These are phyloP conservation scores for Leuciscus waleckii DNA, from an alignment of 2,797 vertebrate genomes.

Conservation along the genomic window DNA sequence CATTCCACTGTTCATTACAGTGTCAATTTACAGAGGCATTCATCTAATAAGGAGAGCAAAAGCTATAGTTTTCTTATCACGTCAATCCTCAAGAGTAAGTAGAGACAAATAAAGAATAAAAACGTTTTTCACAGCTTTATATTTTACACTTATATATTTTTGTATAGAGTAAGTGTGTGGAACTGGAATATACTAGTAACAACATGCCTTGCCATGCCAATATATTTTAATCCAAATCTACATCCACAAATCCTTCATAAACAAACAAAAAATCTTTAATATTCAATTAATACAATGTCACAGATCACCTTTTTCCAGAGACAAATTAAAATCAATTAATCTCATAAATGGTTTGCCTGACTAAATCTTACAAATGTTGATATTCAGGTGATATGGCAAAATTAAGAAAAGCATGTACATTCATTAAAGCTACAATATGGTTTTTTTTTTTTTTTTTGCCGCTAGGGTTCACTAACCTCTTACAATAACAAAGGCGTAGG, in stretches of 20 bases:
- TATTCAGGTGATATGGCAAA: neutral
- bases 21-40: conserved; percentile 31
- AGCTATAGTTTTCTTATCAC: neutral
- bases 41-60: neutral
- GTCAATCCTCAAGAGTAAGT: neutral
- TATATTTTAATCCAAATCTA: neutral
- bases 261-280: neutral
- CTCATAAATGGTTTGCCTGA: neutral
- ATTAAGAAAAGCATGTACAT: neutral
- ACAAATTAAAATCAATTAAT: neutral
- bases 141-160: neutral
- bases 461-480: too few species aligned
- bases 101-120: neutral
- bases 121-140: neutral
- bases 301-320: neutral
- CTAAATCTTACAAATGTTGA: neutral
- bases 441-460: too few species aligned
- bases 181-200: too few species aligned
- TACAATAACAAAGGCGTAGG: too few species aligned
- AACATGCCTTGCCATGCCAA: neutral
- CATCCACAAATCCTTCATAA: neutral
- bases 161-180: too few species aligned
- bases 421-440: neutral
- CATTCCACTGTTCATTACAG: neutral
- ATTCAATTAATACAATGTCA: neutral